These are phyloP conservation scores for Hemicrepidius hirtus DNA, from an alignment of 2,888 invertebrate genomes.

Conservation along the genomic window DNA sequence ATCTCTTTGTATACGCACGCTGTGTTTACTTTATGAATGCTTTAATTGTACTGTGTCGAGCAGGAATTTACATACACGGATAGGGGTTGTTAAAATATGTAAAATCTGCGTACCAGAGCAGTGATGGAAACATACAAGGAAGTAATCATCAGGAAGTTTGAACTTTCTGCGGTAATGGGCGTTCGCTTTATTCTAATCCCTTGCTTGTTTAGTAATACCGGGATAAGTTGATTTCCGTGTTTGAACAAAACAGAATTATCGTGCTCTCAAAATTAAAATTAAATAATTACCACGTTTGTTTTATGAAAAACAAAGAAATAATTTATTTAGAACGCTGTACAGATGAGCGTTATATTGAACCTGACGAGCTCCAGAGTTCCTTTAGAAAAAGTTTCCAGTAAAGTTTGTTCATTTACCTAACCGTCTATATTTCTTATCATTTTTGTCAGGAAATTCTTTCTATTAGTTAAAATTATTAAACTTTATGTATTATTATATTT, in stretches of 20 bases:
- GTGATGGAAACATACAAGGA: background rate
- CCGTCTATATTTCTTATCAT: too few species aligned
- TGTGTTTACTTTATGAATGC: constrained; percentile 2
- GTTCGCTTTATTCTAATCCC: background rate
- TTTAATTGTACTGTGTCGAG: background rate
- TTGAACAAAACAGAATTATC: background rate
- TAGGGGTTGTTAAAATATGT: background rate
- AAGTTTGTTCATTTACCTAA: too few species aligned
- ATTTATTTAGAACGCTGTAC: too few species aligned
- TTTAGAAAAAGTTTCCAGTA: too few species aligned
- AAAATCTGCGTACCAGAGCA: background rate
- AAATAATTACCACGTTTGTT: too few species aligned
- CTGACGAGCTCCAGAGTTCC: too few species aligned
- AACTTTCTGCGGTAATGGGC: background rate
- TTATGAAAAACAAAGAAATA: too few species aligned
- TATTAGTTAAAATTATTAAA: too few species aligned
- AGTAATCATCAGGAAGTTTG: background rate
- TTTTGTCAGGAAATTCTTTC: too few species aligned
- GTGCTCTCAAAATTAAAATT: background rate
- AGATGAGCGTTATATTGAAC: too few species aligned
- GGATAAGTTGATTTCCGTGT: background rate
- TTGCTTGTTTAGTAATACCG: constrained; percentile 7
- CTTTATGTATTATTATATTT: too few species aligned
- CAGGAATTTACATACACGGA: background rate
- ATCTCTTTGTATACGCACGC: background rate